Base-by-base conservation (phyloP, 2,113 vertebrate genomes). In the Catagonus wagneri region DNA sequence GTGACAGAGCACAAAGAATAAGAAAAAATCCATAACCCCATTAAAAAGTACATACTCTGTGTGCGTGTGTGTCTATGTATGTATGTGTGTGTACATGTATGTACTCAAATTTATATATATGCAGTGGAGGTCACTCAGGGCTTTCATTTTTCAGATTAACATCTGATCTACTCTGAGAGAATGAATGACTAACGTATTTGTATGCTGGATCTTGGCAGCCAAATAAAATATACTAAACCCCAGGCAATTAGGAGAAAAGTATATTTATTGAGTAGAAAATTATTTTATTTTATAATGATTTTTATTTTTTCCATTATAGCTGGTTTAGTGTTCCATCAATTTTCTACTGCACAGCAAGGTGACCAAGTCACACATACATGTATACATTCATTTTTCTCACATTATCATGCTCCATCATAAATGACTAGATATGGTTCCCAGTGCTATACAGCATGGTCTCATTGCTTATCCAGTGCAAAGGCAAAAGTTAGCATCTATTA, bases 111-210 rank as follows among this genome's bases (percentile, higher is more conserved):
- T 90, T 75, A n/a, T 39, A 75, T 60, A 78, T 13, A 20, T 2
- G 50, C 9, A 52, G 34, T 74, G 2, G 15, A 44, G 66, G 78
- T 89, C 39, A 75, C 25, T 81, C 12, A 66, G 7, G 6, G 5
- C 19, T n/a, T 68, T 89, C 12, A 32, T 56, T 71, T 95, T 52
- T 90, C 61, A 94, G 17, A 23, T 93, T 80, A 79, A 7, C 12
- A 90, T 95, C 63, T 79, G 27, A 27, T 68, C 22, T 63, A 17
- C 34, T 68, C 36, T 83, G 50, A 86, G 22, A 96, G 94, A 65
- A 11, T 92, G 32, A 84, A 79, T 83, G 10, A 58, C 3, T 19
- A 56, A 69, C 23, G 80, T 27, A 92, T 65, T 29, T 89, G 11
- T 81, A 0, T 66, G 20, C n/a, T 86, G 12, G 89, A 78, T 92